phyloP scores from a whole-genome alignment of 2,888 invertebrate genomes.

The Polymixis lichenea region DNA sequence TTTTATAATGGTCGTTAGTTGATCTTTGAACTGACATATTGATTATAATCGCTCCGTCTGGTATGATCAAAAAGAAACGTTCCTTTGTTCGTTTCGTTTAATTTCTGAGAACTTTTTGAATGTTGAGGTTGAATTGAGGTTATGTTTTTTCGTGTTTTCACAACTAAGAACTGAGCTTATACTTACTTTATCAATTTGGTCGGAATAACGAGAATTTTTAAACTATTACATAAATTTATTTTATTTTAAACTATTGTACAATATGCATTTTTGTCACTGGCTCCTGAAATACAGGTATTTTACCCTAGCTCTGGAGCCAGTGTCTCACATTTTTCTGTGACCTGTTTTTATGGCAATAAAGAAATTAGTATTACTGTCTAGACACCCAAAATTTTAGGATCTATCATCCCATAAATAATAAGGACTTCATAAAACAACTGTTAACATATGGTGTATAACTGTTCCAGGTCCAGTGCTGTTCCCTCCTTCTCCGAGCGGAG shows the following conservation, averaged over 20 bases:
- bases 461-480: constrained; percentile 95
- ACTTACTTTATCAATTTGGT: not conserved
- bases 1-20: constrained; percentile 61
- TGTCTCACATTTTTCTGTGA: too few relatives aligned
- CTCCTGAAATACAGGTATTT: too few relatives aligned
- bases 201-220: not conserved
- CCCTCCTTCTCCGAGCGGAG: constrained; percentile 92
- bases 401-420: not conserved
- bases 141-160: too few relatives aligned
- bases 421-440: not conserved
- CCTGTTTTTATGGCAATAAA: too few relatives aligned
- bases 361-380: too few relatives aligned
- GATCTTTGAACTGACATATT: constrained; percentile 59
- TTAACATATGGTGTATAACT: constrained; percentile 51
- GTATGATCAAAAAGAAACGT: constrained; percentile 43
- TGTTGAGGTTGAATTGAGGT: constrained; percentile 33
- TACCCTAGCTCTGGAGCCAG: too few relatives aligned
- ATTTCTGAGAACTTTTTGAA: constrained; percentile 27
- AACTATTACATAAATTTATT: too few relatives aligned
- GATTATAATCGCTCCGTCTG: constrained; percentile 62
- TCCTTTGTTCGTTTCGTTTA: constrained; percentile 46
- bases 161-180: not conserved
- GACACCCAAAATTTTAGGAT: not conserved
- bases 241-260: too few relatives aligned
- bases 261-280: too few relatives aligned